These are phyloP conservation scores for Brachyptera putata DNA, from an alignment of 2,888 invertebrate species.

Conservation along the genomic window DNA sequence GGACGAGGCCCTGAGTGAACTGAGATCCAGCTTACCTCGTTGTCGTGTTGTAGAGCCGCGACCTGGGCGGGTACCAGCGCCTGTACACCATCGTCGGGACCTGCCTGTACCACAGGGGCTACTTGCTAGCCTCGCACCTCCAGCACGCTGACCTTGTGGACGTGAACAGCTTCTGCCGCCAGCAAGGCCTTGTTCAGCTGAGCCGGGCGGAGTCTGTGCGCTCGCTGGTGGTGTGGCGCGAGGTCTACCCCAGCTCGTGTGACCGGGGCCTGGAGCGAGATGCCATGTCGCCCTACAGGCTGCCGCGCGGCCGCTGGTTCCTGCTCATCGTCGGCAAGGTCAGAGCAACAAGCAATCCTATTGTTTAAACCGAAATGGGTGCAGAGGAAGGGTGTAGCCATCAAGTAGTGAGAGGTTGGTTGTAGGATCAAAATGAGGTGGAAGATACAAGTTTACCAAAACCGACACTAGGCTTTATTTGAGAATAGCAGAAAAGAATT, in stretches of 20 bases:
- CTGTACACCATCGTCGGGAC: constrained; percentile 64
- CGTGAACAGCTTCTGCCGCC: constrained; percentile 68
- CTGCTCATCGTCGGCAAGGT: constrained; percentile 70
- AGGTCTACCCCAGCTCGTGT: constrained; percentile 60
- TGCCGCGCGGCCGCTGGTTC: constrained; percentile 65
- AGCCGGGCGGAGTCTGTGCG: constrained; percentile 62
- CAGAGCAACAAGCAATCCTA: constrained; percentile 37
- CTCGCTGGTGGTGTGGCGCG: constrained; percentile 71
- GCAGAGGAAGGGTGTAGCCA: no score
- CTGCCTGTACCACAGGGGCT: constrained; percentile 61
- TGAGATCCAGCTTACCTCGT: no score
- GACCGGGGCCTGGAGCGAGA: constrained; percentile 34
- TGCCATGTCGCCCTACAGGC: constrained; percentile 41
- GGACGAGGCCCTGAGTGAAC: constrained; percentile 81
- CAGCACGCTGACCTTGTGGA: constrained; percentile 68
- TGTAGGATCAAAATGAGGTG: no score
- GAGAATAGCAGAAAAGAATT: no score
- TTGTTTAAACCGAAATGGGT: no score
- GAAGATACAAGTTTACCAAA: no score
- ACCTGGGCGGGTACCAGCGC: constrained; percentile 64
- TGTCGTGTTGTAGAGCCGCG: no score
- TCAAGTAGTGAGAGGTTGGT: no score
- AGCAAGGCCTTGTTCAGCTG: constrained; percentile 69
- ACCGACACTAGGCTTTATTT: no score
- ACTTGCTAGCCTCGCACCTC: constrained; percentile 73